Evolutionary conservation across 2,113 vertebrate species (phyloP), one percentile per base, ranked within the genome.

Genomic region (Notothenia rossii): DNA sequence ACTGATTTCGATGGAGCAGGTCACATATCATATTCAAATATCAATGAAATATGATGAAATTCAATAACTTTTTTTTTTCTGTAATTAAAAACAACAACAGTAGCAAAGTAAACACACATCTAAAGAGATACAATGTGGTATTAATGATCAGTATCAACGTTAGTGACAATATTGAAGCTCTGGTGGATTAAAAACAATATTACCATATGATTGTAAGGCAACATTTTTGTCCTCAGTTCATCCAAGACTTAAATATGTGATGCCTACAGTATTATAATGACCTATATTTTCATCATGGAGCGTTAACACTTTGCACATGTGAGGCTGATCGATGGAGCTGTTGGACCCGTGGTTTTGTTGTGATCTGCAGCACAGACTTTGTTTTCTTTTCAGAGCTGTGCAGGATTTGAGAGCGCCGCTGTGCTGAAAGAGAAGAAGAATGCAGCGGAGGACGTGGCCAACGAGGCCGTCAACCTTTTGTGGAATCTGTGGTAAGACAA

Each of bases 401-500:
- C 81, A 84, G 94, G 94, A 56, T 93, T 99, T 81, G 95, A 97
- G 77, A 63, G 91, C 46, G 92, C 78, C 2, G 78, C 80, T 17
- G 92, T 91, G 50, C 58, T 87, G 82, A 96, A 94, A 25, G 71
- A 81, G 10, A 90, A 87, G 81, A 96, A 94, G 91, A 96, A 94
- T 73, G 90, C 87, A 1, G 10, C 95, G 36, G 97, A 99, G 89
- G 95, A 95, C 54, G 95, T 99, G 53, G 97, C 96, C 75, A 97
- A 97, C 2, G 97, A 99, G 84, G 97, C 97, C 6, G 90, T 99
- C 76, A 96, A 99, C 60, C 90, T 99, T 7, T 95, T 99, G 55
- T 99, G 98, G 98, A 99, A 99, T 88, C 91, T 99, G 0, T 99
- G 98, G 98, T 99, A 88, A 96, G 95, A 8, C 40, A 1, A 10